Percentiles rank a stretch among this genome's conserved stretches.
Conservation (phyloP, 2,888 invertebrate genomes). For the Drosophila mayaguana region DNA sequence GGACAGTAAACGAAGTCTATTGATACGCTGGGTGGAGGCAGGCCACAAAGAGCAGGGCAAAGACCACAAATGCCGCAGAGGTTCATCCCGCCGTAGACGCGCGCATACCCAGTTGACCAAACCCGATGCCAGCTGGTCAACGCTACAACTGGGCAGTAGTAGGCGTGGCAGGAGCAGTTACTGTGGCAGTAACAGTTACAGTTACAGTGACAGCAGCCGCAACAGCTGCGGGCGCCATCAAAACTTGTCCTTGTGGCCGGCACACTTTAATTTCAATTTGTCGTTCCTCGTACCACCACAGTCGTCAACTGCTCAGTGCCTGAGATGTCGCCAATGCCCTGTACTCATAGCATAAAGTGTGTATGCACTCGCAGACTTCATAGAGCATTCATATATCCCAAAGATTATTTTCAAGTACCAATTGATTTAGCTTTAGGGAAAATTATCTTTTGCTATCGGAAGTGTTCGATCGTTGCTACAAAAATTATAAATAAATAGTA, state of each 20-base stretch:
- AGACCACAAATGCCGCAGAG: slow-evolving; percentile 65
- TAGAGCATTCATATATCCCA: background rate
- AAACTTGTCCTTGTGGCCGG: slow-evolving; percentile 74
- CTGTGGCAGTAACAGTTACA: slow-evolving; percentile 4
- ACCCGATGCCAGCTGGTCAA: slow-evolving; percentile 18
- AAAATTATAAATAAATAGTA: too few species aligned
- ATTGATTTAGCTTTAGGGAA: background rate
- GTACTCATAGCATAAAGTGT: background rate
- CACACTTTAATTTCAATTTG: slow-evolving; percentile 79
- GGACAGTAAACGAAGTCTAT: slow-evolving; percentile 62
- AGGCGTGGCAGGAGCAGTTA: slow-evolving; percentile 51
- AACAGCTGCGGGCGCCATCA: slow-evolving; percentile 75
- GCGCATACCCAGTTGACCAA: slow-evolving; percentile 6
- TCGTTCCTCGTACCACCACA: slow-evolving; percentile 16
- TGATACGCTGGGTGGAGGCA: slow-evolving; percentile 58
- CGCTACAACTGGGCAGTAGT: slow-evolving; percentile 4
- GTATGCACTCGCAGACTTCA: background rate
- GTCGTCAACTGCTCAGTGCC: slow-evolving; percentile 8
- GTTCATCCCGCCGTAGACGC: slow-evolving; percentile 43
- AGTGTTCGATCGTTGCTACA: too few species aligned
- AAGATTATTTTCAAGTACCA: background rate
- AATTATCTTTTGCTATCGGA: too few species aligned
- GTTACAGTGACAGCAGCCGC: slow-evolving; percentile 35
- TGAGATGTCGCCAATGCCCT: slow-evolving; percentile 20
- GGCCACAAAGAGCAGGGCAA: slow-evolving; percentile 60